phyloP scores from a whole-genome alignment of 2,888 invertebrate genomes.

The Standfussiana lucernea region DNA sequence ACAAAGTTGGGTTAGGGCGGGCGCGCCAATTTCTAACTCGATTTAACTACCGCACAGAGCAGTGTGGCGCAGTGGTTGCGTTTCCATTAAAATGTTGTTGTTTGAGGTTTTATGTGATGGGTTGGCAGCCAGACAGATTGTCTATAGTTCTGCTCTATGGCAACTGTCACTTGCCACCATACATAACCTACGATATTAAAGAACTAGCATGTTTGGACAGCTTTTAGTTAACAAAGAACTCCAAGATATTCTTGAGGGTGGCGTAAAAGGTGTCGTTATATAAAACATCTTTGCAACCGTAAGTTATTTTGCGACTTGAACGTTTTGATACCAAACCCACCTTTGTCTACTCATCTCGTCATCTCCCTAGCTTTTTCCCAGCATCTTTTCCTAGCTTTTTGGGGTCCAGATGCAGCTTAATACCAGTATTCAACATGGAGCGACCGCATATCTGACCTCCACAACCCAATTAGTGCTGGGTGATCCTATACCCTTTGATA shows the following conservation, averaged over 20 bases:
- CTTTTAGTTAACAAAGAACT: not conserved
- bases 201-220: not conserved
- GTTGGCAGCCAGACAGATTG: conserved; percentile 25
- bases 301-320: not conserved
- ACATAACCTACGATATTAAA: not conserved
- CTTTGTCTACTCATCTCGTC: no score
- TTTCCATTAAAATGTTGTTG: conserved; percentile 47
- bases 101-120: conserved; percentile 48
- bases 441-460: not conserved
- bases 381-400: no score
- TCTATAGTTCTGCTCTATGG: not conserved
- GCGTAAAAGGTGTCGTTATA: not conserved
- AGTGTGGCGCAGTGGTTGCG: conserved; percentile 43
- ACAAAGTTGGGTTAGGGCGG: conserved; percentile 58
- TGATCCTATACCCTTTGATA: no score
- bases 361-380: not conserved
- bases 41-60: conserved; percentile 73
- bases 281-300: not conserved
- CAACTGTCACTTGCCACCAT: not conserved
- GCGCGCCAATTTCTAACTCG: conserved; percentile 78
- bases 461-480: not conserved
- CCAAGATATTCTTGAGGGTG: not conserved
- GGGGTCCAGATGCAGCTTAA: not conserved
- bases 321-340: no score
- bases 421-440: not conserved